Base-by-base conservation (phyloP, 2,888 invertebrate genomes). In the Andrena bucephala region DNA sequence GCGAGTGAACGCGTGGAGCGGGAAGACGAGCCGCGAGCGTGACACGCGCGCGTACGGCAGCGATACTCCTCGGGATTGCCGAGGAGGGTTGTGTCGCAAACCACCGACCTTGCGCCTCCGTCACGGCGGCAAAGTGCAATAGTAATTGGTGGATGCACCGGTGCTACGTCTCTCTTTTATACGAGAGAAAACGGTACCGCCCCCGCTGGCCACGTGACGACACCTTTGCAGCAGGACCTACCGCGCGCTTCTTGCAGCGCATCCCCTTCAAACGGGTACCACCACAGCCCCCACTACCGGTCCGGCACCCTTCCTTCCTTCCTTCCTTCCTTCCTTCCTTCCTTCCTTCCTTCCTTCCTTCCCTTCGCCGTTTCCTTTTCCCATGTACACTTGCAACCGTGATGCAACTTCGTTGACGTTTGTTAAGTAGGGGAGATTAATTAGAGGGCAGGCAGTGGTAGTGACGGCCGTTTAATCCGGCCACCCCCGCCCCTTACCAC, bases 101-200 rank as follows among this genome's bases (percentile, higher is more conserved):
- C 65, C 85, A 71, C 60, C 80, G 81, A 81, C 73, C 84, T 79
- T 80, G 79, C 42, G 42, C 80, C 78, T 70, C 75, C 74, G 80
- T 84, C 62, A 74, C 81, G 77, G 79, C 76, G 82, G 86, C 85
- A 87, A 86, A 85, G 88, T 90, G 89, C 87, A 83, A 90, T 84
- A 87, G 91, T 90, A 90, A 90, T 91, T 90, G 90, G 89, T 87
- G 85, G 89, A 89, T 89, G 89, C 87, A 88, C 87, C 89, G 84
- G 77, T 83, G 90, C 81, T 77, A 88, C 88, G 86, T 87, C 89
- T 88, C 89, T 89, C 89, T 91, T 91, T 90, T 90, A 89, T 91
- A 90, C 88, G 87, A 84, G 87, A 87, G 85, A 87, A 90, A 88
- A 84, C 81, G 89, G 87, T 86, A 88, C 89, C 89, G 88, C 91